Evolutionary conservation across 2,888 invertebrate species (phyloP).

Genomic region (Trichogramma dendrolimi): DNA sequence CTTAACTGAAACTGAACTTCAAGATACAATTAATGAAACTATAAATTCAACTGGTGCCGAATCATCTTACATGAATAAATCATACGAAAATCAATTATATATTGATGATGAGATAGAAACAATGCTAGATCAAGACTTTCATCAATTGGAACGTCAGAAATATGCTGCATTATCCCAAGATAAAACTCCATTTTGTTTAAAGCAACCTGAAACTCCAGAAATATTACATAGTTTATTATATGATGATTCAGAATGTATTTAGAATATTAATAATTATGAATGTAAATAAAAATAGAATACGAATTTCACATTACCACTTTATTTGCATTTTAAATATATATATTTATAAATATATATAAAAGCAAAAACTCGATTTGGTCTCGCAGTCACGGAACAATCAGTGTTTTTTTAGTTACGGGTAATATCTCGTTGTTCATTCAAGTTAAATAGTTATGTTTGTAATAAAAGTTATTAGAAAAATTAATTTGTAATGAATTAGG

Average conservation of each 20-base stretch:
- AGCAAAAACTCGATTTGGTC: slow-evolving; percentile 27
- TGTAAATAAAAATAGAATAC: slow-evolving; percentile 22
- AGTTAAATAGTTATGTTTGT: slow-evolving; percentile 11
- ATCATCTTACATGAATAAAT: slow-evolving; percentile 41
- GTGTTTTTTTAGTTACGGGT: slow-evolving; percentile 18
- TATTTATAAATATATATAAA: slow-evolving; percentile 14
- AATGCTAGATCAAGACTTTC: slow-evolving; percentile 43
- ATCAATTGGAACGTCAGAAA: slow-evolving; percentile 39
- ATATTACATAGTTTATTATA: slow-evolving; percentile 45
- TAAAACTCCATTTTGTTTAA: slow-evolving; percentile 43
- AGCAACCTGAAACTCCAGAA: slow-evolving; percentile 47
- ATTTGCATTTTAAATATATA: slow-evolving; percentile 27
- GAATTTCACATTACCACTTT: slow-evolving; percentile 27
- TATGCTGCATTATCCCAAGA: slow-evolving; percentile 35
- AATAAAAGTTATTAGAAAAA: slow-evolving; percentile 14
- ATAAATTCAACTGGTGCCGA: slow-evolving; percentile 43
- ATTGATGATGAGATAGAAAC: slow-evolving; percentile 46
- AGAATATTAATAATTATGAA: not conserved
- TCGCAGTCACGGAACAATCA: slow-evolving; percentile 26
- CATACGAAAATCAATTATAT: slow-evolving; percentile 43
- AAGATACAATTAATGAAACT: slow-evolving; percentile 47
- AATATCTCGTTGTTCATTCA: slow-evolving; percentile 13
- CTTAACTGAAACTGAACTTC: slow-evolving; percentile 46
- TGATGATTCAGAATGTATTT: slow-evolving; percentile 33
- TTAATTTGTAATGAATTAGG: slow-evolving; percentile 13